These are phyloP conservation scores for Radopholus similis DNA, from an alignment of 1,140 invertebrate genomes.

Conservation along the genomic window DNA sequence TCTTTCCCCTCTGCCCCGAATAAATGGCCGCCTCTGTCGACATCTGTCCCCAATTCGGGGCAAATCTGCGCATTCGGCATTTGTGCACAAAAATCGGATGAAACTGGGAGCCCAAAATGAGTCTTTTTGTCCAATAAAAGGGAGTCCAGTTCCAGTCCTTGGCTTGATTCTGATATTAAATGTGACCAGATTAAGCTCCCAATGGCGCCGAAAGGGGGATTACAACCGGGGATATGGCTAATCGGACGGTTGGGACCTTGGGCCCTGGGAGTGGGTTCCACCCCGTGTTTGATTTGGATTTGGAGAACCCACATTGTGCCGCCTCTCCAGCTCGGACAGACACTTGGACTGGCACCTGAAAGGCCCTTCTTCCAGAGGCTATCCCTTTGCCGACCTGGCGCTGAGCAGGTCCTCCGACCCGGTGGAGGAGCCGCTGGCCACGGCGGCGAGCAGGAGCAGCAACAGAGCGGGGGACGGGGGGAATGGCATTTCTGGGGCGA, in stretches of 20 bases:
- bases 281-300: not conserved
- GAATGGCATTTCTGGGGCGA: not conserved
- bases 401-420: conserved; percentile 11
- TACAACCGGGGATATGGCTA: no score
- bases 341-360: conserved; percentile 44
- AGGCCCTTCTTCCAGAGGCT: not conserved
- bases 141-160: no score
- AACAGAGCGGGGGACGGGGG: not conserved
- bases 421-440: not conserved
- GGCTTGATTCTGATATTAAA: no score
- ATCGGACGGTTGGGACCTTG: conserved; percentile 33
- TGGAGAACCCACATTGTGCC: conserved; percentile 29
- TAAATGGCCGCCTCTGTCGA: no score
- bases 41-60: no score
- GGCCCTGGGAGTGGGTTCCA: conserved; percentile 26
- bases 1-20: no score
- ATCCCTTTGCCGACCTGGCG: not conserved
- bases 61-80: no score
- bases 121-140: no score
- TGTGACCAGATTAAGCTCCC: no score
- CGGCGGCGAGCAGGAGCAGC: not conserved
- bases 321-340: conserved; percentile 31
- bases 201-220: no score
- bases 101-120: no score
- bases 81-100: no score